Evolutionary conservation across 2,888 invertebrate genomes (phyloP).

Genomic region (Mythimna albipuncta): DNA sequence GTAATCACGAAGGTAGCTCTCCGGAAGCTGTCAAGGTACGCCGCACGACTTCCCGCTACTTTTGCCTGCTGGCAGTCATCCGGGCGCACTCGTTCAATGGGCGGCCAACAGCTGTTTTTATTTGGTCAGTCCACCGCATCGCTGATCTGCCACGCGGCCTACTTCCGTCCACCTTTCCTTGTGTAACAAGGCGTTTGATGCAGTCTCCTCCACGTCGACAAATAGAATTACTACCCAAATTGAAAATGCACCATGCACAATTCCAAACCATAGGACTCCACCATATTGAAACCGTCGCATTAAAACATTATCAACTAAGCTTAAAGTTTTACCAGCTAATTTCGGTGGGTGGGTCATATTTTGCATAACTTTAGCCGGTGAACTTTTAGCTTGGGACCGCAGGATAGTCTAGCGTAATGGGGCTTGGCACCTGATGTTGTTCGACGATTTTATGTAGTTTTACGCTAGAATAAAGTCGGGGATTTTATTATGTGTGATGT

Average conservation of each 20-base stretch:
- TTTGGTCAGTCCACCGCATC: too few species aligned
- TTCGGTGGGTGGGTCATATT: conserved; percentile 66
- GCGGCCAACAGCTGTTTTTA: too few species aligned
- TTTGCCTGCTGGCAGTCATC: too few species aligned
- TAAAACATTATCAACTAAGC: conserved; percentile 62
- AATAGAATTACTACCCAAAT: background rate
- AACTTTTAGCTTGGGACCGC: conserved; percentile 64
- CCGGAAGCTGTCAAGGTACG: too few species aligned
- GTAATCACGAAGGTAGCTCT: too few species aligned
- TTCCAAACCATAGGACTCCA: conserved; percentile 6
- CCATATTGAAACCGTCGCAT: conserved; percentile 51
- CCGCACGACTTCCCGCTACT: too few species aligned
- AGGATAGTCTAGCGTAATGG: conserved; percentile 55
- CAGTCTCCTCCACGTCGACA: too few species aligned
- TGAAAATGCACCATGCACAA: background rate
- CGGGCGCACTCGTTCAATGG: too few species aligned
- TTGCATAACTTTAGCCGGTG: conserved; percentile 65
- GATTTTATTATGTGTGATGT: conserved; percentile 21
- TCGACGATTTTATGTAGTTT: conserved; percentile 47
- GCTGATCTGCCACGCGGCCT: too few species aligned
- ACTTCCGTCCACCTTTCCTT: too few species aligned
- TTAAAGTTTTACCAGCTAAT: conserved; percentile 62
- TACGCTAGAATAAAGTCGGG: conserved; percentile 39
- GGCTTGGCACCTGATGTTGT: conserved; percentile 48
- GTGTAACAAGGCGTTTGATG: too few species aligned